Evolutionary conservation across 2,888 invertebrate genomes (phyloP), one percentile per base, ranked within the genome.

Genomic region (Platerodrilus igneus): DNA sequence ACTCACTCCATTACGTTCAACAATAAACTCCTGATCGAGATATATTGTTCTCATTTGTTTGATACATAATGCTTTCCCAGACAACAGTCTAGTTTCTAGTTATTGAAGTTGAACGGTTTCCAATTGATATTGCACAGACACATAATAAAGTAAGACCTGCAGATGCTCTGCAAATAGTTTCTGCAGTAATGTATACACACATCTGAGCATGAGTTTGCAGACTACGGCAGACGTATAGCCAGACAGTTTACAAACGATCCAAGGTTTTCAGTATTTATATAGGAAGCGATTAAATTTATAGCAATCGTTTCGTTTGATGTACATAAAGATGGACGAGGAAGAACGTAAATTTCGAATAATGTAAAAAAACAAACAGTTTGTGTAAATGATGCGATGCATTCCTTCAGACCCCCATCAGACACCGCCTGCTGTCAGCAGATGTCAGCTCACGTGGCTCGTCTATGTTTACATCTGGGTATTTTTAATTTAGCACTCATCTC

Each of bases 341-440:
- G 8, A n/a, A n/a, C 8, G 21, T 9, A 21, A 21, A 21, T 19
- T 6, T 6, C 4, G 4, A 6, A 19, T 9, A 21, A 21, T 9
- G 21, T 21, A n/a, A 3, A 8, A 21, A 21, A 21, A n/a, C 21
- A 5, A 21, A 21, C 9, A n/a, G 21, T 21, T 3, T 21, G 11
- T 40, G 22, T 33, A 25, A 21, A 20, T 37, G 44, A 44, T 25
- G 39, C 15, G 37, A 32, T 40, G 36, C 44, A 44, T 44, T 44
- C 44, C 44, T 36, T 32, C 33, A 37, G 44, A 44, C 44, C 44
- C 44, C 44, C 40, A 44, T 44, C 44, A 44, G 44, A 44, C 40
- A 37, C 28, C 22, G 44, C 33, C 39, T 44, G 44, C 29, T 40
- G 40, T 40, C 22, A 37, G 44, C 44, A 44, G 44, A 39, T 44